Percentiles rank a stretch among this genome's conserved stretches.
These are phyloP conservation scores for Galerucella pusilla DNA, from an alignment of 2,888 invertebrate species.

Conservation along the genomic window DNA sequence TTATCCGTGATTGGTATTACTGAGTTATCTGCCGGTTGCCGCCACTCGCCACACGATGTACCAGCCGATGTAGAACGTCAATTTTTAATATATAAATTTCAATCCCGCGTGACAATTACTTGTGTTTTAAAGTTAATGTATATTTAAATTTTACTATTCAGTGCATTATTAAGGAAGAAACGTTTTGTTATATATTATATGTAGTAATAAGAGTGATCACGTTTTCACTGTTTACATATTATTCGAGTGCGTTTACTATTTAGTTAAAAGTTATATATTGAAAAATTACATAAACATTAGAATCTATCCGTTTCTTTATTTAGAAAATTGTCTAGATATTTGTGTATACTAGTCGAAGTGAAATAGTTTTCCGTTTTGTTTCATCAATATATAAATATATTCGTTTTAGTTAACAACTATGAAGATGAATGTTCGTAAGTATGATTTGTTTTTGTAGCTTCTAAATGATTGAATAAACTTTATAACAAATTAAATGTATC, in stretches of 20 bases:
- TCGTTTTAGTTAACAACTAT: slow-evolving; percentile 48
- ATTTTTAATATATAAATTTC: background rate
- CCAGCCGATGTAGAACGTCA: background rate
- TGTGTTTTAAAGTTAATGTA: slow-evolving; percentile 36
- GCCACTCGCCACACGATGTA: background rate
- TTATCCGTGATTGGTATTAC: background rate
- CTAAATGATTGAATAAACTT: background rate
- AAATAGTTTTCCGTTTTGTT: slow-evolving; percentile 36
- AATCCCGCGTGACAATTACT: slow-evolving; percentile 54
- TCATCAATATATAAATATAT: slow-evolving; percentile 50
- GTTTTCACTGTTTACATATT: slow-evolving; percentile 2
- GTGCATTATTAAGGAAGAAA: background rate
- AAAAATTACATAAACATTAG: background rate
- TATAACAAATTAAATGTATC: background rate
- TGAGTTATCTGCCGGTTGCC: background rate
- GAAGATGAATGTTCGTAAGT: slow-evolving; percentile 59
- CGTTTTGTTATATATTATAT: slow-evolving; percentile 21
- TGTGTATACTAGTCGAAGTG: background rate
- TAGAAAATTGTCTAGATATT: background rate
- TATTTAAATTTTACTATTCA: slow-evolving; percentile 2
- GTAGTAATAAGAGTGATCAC: background rate
- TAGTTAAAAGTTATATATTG: background rate
- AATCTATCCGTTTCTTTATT: background rate
- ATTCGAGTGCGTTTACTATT: slow-evolving; percentile 6
- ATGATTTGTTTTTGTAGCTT: slow-evolving; percentile 17